These are phyloP conservation scores for Urechis unicinctus DNA, from an alignment of 2,888 invertebrate species.

Conservation along the genomic window DNA sequence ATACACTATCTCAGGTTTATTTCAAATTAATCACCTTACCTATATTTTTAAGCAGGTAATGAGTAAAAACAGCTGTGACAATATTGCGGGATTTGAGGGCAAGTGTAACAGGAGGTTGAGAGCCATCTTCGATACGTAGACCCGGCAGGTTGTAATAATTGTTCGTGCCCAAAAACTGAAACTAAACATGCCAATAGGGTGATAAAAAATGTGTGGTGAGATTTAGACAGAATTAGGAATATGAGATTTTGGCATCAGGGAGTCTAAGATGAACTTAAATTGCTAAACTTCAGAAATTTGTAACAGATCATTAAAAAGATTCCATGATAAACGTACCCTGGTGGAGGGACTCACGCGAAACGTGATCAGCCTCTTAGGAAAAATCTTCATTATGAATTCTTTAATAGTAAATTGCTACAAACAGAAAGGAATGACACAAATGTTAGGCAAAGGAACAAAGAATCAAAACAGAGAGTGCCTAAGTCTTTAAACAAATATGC, in stretches of 20 bases:
- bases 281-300: too few species aligned
- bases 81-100: constrained; percentile 80
- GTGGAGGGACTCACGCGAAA: constrained; percentile 90
- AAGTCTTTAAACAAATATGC: too few species aligned
- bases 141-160: constrained; percentile 58
- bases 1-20: too few species aligned
- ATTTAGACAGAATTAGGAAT: not conserved
- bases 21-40: constrained; percentile 49
- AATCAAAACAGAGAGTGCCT: too few species aligned
- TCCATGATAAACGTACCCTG: constrained; percentile 61
- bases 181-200: too few species aligned
- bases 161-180: constrained; percentile 61
- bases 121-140: constrained; percentile 83
- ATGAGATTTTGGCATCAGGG: not conserved
- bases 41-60: constrained; percentile 84
- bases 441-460: too few species aligned
- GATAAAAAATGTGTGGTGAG: too few species aligned
- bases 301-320: too few species aligned
- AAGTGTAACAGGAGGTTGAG: constrained; percentile 77
- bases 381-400: constrained; percentile 86
- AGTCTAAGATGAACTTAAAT: not conserved
- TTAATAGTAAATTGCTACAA: constrained; percentile 75
- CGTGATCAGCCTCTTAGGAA: constrained; percentile 83
- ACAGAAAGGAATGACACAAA: constrained; percentile 1
- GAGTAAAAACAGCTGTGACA: constrained; percentile 85